Percentiles rank a stretch among this genome's conserved stretches.
These are phyloP conservation scores for Sycobia sp. DNA, from an alignment of 1,140 invertebrate genomes.

Conservation along the genomic window DNA sequence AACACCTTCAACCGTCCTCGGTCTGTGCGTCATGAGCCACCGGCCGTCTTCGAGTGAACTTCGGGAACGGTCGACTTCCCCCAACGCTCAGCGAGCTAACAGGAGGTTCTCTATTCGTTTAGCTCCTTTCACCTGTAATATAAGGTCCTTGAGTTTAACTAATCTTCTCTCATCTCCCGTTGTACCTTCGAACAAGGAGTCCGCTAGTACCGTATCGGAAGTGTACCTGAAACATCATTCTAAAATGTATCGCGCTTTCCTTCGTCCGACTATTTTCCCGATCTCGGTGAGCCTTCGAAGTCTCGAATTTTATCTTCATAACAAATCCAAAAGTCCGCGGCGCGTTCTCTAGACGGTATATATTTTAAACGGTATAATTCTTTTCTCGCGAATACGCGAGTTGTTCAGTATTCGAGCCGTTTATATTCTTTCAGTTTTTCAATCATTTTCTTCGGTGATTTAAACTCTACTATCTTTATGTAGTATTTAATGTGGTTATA, in stretches of 20 bases:
- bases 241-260: slow-evolving; percentile 40
- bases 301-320: slow-evolving; percentile 36
- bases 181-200: slow-evolving; percentile 30
- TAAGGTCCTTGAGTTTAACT: slow-evolving; percentile 35
- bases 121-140: slow-evolving; percentile 31
- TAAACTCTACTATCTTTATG: too few relatives aligned
- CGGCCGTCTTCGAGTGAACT: neutral
- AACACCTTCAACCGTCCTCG: neutral
- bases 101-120: slow-evolving; percentile 3
- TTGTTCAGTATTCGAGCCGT: too few relatives aligned
- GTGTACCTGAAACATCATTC: slow-evolving; percentile 27
- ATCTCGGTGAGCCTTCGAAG: slow-evolving; percentile 27
- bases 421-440: too few relatives aligned
- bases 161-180: slow-evolving; percentile 28
- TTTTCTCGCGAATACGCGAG: slow-evolving; percentile 30
- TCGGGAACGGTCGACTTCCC: too few relatives aligned
- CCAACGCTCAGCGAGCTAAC: too few relatives aligned
- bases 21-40: neutral
- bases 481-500: slow-evolving; percentile 35
- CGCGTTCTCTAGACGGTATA: too few relatives aligned
- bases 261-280: slow-evolving; percentile 21
- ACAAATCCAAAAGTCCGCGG: too few relatives aligned
- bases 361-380: too few relatives aligned
- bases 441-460: too few relatives aligned
- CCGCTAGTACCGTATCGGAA: slow-evolving; percentile 32